Evolutionary conservation across 2,888 invertebrate genomes (phyloP).

Genomic region (Rhaphigaster nebulosa): DNA sequence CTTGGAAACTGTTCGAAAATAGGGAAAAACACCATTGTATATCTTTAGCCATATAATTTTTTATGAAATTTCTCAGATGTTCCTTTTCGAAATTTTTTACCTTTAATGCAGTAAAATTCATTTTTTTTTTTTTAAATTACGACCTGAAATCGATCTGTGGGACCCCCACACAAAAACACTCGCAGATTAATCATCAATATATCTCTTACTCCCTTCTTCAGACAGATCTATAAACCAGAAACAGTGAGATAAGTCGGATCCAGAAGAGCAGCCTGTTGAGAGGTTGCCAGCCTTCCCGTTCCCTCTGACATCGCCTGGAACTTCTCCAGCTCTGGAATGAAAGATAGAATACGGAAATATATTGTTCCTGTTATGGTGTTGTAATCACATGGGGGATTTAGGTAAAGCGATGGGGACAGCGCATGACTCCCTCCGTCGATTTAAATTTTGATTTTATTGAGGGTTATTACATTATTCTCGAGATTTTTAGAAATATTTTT

Average conservation of each 20-base stretch:
- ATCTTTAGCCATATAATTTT: too few species aligned
- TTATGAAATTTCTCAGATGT: too few species aligned
- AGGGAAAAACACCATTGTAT: too few species aligned
- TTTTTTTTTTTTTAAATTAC: too few species aligned
- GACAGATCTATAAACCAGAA: neutral
- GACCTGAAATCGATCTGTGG: neutral
- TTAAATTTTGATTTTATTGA: neutral
- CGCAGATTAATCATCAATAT: neutral
- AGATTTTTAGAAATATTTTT: too few species aligned
- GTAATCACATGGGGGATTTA: neutral
- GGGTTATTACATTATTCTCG: too few species aligned
- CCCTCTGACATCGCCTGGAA: neutral
- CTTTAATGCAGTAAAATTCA: too few species aligned
- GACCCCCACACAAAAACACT: neutral
- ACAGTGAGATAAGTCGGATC: neutral
- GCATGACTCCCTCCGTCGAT: neutral
- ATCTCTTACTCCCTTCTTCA: neutral
- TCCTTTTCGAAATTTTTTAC: too few species aligned
- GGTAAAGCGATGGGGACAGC: neutral
- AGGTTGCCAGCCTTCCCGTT: neutral
- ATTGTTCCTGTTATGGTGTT: neutral
- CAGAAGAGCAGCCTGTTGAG: conserved; percentile 7
- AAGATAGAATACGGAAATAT: neutral
- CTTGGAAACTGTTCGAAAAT: too few species aligned
- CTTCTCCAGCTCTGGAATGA: neutral